phyloP scores from a whole-genome alignment of 1,140 invertebrate species.

The Orussus abietinus region DNA sequence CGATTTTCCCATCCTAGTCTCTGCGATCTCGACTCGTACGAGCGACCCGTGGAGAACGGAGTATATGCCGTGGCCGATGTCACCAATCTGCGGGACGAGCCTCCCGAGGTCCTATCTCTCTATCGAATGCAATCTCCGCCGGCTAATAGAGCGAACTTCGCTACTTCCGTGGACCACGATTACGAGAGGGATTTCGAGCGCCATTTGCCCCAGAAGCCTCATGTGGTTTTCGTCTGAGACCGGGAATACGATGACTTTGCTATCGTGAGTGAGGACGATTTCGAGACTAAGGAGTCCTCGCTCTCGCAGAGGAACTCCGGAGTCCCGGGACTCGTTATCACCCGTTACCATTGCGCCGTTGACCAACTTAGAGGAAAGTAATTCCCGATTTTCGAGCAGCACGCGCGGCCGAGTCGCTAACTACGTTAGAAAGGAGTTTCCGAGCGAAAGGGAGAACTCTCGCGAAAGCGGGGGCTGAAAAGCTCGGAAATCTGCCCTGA shows the following conservation, averaged over 20 bases:
- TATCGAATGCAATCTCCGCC: slow-evolving; percentile 36
- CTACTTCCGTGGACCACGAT: slow-evolving; percentile 36
- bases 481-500: too few relatives aligned
- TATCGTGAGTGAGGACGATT: not conserved
- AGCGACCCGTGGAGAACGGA: slow-evolving; percentile 26
- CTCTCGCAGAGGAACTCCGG: not conserved
- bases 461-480: too few relatives aligned
- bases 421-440: too few relatives aligned
- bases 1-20: slow-evolving; percentile 27
- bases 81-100: slow-evolving; percentile 36
- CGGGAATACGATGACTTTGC: too few relatives aligned
- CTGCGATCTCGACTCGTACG: slow-evolving; percentile 7
- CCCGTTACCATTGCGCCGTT: too few relatives aligned
- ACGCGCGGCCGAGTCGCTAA: too few relatives aligned
- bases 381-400: too few relatives aligned
- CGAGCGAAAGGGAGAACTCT: too few relatives aligned
- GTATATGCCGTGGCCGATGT: slow-evolving; percentile 47
- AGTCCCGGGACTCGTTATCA: too few relatives aligned
- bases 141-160: slow-evolving; percentile 22
- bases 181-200: slow-evolving; percentile 42
- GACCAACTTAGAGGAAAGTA: too few relatives aligned
- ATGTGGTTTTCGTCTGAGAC: slow-evolving; percentile 48
- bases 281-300: not conserved
- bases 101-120: slow-evolving; percentile 39
- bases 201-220: slow-evolving; percentile 35